phyloP scores from a whole-genome alignment of 2,113 vertebrate species.

The Anser cygnoides region DNA sequence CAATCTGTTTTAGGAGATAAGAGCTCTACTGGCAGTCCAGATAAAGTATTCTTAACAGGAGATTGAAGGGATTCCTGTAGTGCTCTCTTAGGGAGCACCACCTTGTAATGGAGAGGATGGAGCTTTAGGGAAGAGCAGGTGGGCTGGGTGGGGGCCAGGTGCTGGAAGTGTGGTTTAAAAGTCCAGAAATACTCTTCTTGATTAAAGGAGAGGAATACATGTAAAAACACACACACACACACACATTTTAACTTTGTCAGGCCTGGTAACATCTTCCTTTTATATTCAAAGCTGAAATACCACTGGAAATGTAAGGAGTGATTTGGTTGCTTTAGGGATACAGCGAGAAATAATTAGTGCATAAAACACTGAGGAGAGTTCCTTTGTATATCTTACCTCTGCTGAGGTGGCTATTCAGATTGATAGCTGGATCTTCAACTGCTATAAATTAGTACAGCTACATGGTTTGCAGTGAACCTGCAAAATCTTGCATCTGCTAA shows the following conservation, averaged over 20 bases:
- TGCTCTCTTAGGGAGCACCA: not conserved
- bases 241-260: not conserved
- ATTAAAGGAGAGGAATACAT: not conserved
- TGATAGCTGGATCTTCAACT: not conserved
- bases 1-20: not conserved
- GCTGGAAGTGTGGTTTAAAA: not conserved
- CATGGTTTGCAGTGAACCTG: not conserved
- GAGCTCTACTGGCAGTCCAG: not conserved
- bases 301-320: not conserved
- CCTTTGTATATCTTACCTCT: not conserved
- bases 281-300: not conserved
- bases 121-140: not conserved
- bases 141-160: not conserved
- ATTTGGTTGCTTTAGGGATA: not conserved
- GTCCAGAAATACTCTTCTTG: not conserved
- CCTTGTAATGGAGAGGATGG: not conserved
- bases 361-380: not conserved
- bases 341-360: not conserved
- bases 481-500: not conserved
- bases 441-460: not conserved
- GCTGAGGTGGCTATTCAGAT: not conserved
- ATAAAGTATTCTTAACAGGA: not conserved
- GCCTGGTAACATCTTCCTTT: not conserved
- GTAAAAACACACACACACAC: accelerated
- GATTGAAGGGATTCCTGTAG: not conserved